Conservation (phyloP, 2,888 invertebrate genomes). For the Cephus nigrinus region DNA sequence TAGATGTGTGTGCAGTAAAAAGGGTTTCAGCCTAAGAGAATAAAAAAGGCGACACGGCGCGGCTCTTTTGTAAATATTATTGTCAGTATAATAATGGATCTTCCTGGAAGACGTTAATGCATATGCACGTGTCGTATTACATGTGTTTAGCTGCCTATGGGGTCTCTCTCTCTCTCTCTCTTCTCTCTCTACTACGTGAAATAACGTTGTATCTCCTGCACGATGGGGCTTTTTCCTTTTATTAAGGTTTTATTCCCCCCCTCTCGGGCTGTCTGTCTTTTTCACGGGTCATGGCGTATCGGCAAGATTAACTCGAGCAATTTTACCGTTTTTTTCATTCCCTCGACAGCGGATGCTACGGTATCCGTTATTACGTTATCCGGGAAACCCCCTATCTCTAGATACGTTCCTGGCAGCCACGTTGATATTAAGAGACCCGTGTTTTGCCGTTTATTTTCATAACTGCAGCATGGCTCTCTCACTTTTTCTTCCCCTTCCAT, state of each 20-base stretch:
- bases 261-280: too few species aligned
- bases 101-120: too few species aligned
- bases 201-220: slow-evolving; percentile 2
- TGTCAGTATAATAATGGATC: too few species aligned
- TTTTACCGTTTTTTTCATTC: background rate
- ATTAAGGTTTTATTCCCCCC: too few species aligned
- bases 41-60: too few species aligned
- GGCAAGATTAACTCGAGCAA: background rate
- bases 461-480: slow-evolving; percentile 9
- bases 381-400: slow-evolving; percentile 1
- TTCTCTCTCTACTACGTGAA: background rate
- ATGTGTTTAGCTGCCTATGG: too few species aligned
- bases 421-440: slow-evolving; percentile 17
- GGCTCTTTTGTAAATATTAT: too few species aligned
- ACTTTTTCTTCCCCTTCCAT: background rate
- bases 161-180: background rate
- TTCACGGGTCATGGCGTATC: too few species aligned
- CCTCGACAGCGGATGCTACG: background rate
- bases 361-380: slow-evolving; percentile 1
- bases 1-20: too few species aligned
- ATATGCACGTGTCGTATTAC: too few species aligned
- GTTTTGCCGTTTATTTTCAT: slow-evolving; percentile 25
- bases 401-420: slow-evolving; percentile 16
- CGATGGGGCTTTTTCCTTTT: too few species aligned
- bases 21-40: too few species aligned